Conservation (phyloP, 2,113 vertebrate genomes). For the Lathamus discolor region DNA sequence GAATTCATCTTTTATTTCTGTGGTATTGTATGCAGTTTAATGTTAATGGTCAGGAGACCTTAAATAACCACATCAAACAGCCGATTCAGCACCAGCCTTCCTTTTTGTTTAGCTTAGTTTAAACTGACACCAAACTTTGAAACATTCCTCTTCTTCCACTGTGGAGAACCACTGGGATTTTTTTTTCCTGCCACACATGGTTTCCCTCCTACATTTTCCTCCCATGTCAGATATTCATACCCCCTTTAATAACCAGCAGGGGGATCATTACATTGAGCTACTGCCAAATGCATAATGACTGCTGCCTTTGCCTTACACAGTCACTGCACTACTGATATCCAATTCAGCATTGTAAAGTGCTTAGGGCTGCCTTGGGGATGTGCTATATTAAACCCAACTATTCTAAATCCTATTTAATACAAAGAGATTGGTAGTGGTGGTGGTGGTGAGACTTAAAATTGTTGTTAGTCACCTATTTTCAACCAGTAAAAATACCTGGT, state of each 20-base stretch:
- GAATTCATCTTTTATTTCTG: neutral
- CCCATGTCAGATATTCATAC: constrained; percentile 64
- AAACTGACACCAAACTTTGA: constrained; percentile 47
- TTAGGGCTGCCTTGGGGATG: constrained; percentile 70
- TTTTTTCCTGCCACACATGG: constrained; percentile 43
- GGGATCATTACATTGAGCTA: constrained; percentile 71
- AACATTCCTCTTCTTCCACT: constrained; percentile 16
- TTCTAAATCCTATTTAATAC: constrained; percentile 73
- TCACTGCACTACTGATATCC: constrained; percentile 40
- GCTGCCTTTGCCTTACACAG: constrained; percentile 49
- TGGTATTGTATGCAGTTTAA: neutral
- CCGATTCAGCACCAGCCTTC: neutral
- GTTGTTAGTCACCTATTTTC: constrained; percentile 50
- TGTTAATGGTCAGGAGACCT: neutral
- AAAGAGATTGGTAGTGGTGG: constrained; percentile 40
- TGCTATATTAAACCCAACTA: constrained; percentile 62
- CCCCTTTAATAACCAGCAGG: constrained; percentile 69
- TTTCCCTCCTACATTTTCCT: constrained; percentile 65
- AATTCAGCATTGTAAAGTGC: constrained; percentile 76
- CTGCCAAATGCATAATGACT: constrained; percentile 68
- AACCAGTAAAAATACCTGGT: constrained; percentile 47
- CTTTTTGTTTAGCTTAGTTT: constrained; percentile 38
- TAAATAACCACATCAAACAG: constrained; percentile 4
- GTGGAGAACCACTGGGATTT: constrained; percentile 29
- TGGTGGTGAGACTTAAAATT: constrained; percentile 42